Percentiles rank a stretch among this genome's conserved stretches.
phyloP scores from a whole-genome alignment of 2,888 invertebrate genomes.

The Buathra laborator region DNA sequence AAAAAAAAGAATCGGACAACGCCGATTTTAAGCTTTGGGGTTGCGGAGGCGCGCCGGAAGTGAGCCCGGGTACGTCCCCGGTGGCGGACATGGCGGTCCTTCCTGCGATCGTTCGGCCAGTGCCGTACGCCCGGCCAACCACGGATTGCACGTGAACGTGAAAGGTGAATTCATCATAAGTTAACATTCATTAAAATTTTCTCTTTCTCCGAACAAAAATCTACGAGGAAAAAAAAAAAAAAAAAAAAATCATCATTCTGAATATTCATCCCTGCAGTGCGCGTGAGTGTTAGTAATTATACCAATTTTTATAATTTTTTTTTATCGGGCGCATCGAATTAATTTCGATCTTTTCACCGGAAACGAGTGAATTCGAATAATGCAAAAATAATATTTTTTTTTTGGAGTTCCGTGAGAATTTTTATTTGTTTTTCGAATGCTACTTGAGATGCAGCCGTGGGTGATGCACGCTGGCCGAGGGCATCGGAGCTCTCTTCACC shows the following conservation, averaged over 20 bases:
- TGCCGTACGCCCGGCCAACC: slow-evolving; percentile 67
- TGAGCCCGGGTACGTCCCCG: slow-evolving; percentile 61
- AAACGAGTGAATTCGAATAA: slow-evolving; percentile 6
- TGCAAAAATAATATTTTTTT: background rate
- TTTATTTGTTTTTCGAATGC: background rate
- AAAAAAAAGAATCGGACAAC: background rate
- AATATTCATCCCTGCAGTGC: background rate
- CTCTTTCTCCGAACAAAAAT: background rate
- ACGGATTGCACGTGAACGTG: slow-evolving; percentile 66
- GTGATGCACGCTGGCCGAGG: background rate
- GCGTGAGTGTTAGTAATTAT: background rate
- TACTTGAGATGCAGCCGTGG: background rate
- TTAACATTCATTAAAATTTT: background rate
- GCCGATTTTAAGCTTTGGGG: slow-evolving; percentile 46
- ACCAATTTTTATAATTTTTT: background rate
- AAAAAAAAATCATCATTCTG: background rate
- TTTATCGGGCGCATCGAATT: background rate
- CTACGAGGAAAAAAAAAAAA: background rate
- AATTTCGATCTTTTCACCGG: background rate
- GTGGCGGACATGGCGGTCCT: slow-evolving; percentile 72
- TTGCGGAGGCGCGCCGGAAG: slow-evolving; percentile 68
- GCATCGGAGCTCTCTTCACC: background rate
- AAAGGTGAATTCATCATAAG: slow-evolving; percentile 51
- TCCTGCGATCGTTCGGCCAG: slow-evolving; percentile 69
- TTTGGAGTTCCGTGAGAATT: background rate